These are phyloP conservation scores for Epinephelus malabaricus DNA, from an alignment of 2,797 vertebrate genomes.

Conservation along the genomic window DNA sequence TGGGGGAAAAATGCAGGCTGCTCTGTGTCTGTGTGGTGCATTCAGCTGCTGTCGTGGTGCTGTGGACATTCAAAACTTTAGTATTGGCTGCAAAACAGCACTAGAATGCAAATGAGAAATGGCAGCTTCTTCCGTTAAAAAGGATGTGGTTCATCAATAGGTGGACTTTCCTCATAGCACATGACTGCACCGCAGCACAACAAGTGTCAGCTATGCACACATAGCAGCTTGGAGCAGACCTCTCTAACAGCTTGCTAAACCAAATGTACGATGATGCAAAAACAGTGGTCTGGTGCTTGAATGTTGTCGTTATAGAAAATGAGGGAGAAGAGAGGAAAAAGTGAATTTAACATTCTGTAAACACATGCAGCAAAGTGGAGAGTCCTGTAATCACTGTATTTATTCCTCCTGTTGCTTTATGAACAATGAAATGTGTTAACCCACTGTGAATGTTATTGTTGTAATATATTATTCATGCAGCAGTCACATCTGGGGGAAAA, in stretches of 20 bases:
- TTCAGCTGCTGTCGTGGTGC: conserved; percentile 31
- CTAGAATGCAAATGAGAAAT: background rate
- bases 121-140: background rate
- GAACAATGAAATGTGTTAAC: conserved; percentile 20
- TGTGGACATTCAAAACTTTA: conserved; percentile 9
- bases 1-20: background rate
- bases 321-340: background rate
- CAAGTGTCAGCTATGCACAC: conserved; percentile 42
- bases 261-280: conserved; percentile 46
- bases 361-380: conserved; percentile 13
- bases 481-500: conserved; percentile 11
- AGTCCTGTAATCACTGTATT: conserved; percentile 27
- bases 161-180: conserved; percentile 20
- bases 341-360: conserved; percentile 27
- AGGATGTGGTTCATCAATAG: background rate
- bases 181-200: conserved; percentile 44
- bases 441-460: background rate
- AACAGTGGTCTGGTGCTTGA: conserved; percentile 31
- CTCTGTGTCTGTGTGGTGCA: conserved; percentile 26
- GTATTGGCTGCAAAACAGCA: conserved; percentile 15
- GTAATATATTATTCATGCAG: conserved; percentile 21
- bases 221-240: conserved; percentile 50
- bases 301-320: conserved; percentile 25
- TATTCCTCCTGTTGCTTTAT: conserved; percentile 24
- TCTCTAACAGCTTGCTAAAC: conserved; percentile 53